phyloP scores from a whole-genome alignment of 1,140 invertebrate species.

The Colletes latitarsis region DNA sequence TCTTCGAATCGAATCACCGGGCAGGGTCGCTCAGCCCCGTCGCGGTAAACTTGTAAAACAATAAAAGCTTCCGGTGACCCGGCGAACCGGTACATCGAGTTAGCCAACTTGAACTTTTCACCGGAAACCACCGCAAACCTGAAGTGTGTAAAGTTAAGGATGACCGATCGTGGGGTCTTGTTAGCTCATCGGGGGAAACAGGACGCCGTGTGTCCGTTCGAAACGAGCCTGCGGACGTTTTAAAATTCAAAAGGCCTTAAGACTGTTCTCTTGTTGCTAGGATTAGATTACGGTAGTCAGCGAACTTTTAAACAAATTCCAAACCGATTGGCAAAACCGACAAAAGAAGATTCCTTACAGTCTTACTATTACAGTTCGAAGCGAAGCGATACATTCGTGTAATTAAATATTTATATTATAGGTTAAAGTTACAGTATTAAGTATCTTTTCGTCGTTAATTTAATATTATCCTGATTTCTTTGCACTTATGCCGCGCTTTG shows the following conservation, averaged over 20 bases:
- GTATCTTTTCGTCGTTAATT: too few relatives aligned
- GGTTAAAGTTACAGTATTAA: too few relatives aligned
- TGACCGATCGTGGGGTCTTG: conserved; percentile 8
- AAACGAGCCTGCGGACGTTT: neutral
- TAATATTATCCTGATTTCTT: too few relatives aligned
- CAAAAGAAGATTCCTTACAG: too few relatives aligned
- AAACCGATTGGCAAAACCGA: neutral
- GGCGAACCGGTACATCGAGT: conserved; percentile 70
- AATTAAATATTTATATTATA: too few relatives aligned
- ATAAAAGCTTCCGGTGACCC: conserved; percentile 79
- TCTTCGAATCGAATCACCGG: conserved; percentile 63
- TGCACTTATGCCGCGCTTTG: too few relatives aligned
- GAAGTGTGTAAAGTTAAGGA: conserved; percentile 23
- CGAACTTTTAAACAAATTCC: neutral
- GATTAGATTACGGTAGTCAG: neutral
- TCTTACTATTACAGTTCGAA: too few relatives aligned
- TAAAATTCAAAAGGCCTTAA: conserved; percentile 5
- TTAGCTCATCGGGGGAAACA: neutral
- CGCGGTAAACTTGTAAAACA: conserved; percentile 80
- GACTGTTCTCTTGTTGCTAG: neutral
- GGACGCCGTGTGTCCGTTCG: neutral
- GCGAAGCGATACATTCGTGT: too few relatives aligned
- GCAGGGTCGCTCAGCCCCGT: conserved; percentile 48
- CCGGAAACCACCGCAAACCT: conserved; percentile 54
- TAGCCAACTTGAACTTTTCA: conserved; percentile 65